Evolutionary conservation across 2,113 vertebrate genomes (phyloP), one percentile per base, ranked within the genome.

Genomic region (Anas platyrhynchos): DNA sequence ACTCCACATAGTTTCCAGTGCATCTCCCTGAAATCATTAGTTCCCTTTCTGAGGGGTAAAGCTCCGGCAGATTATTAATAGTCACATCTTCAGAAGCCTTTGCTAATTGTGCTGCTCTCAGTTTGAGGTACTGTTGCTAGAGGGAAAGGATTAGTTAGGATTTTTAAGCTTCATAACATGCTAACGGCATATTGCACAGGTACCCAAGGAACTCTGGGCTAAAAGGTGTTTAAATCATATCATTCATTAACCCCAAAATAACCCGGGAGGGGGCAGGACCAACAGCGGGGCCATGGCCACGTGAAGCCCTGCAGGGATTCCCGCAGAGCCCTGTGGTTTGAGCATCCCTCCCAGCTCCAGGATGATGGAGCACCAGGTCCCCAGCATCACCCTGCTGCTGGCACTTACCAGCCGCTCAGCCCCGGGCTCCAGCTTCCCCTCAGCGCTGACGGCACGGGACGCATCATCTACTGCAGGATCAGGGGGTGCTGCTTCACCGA

Each of bases 401-500:
- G 80, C 92, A 98, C 98, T 97, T 77, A 98, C 98, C 98, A 97
- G 93, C 67, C 97, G 97, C 20, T 98, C 98, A 72, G 91, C 96
- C 63, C 98, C 98, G 13, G 96, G 97, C 83, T 98, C 97, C 88
- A 97, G 91, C 95, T 99, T 99, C 25, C 98, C 88, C 23, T 98
- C 98, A 50, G 97, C 94, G 92, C 96, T 61, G 71, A 96, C 17
- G 5, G 97, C 89, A 93, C 93, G 97, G 85, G 97, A 79, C 0
- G 95, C 62, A 67, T 98, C 98, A 67, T 97, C 96, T 84, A 76
- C 85, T 32, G 97, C 88, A 80, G 98, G 95, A 4, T 98, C 97
- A 34, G 97, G 91, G 78, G 98, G 93, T 10, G 98, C 91, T 1
- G 93, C 95, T 26, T 99, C 99, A 52, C 98, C 99, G 69, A 99